Evolutionary conservation across 2,888 invertebrate genomes (phyloP), one percentile per base, ranked within the genome.

Genomic region (Caenorhabditis sp.): DNA sequence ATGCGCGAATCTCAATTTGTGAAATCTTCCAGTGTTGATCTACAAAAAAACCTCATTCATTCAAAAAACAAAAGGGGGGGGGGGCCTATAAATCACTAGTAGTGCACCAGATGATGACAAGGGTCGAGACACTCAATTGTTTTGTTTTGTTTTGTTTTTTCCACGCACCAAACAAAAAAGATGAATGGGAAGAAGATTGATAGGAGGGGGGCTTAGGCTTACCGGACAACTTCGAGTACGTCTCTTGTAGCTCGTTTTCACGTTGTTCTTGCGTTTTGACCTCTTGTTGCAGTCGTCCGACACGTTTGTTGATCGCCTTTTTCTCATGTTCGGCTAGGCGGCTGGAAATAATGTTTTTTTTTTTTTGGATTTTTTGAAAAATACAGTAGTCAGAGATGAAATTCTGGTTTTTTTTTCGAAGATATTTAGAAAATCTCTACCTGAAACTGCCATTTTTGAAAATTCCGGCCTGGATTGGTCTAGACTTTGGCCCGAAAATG

Each of bases 181-280:
- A 17, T 3, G 8, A 54, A 54, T 19, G 2, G 3, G 54, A 14
- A 51, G 8, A 62, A 53, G 23, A 50, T 26, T 51, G 37, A 23
- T 17, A 23, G 50, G 51, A 51, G 51, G 14, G 4, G 26, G 10
- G 5, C 10, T 27, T 27, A 27, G 59, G 61, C 63, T 27, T 51
- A 77, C 84, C 81, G 55, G 81, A 92, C 0, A 95, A 90, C 75
- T 93, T 92, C 0, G 92, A 92, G 88, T 93, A 97, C 82, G 92
- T 92, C 73, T 91, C 91, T 90, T 99, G 97, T 59, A 97, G 90
- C 68, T 91, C 92, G 83, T 92, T 93, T 88, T 99, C 97, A 66
- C 97, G 95, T 95, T 64, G 58, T 62, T 83, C 78, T 60, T 82
- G 82, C n/a, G 69, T 75, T 19, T 51, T 36, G 19, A 84, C 84